Percentiles rank a stretch among this genome's conserved stretches.
These are phyloP conservation scores for Hemicordylus capensis DNA, from an alignment of 2,113 vertebrate species.

Conservation along the genomic window DNA sequence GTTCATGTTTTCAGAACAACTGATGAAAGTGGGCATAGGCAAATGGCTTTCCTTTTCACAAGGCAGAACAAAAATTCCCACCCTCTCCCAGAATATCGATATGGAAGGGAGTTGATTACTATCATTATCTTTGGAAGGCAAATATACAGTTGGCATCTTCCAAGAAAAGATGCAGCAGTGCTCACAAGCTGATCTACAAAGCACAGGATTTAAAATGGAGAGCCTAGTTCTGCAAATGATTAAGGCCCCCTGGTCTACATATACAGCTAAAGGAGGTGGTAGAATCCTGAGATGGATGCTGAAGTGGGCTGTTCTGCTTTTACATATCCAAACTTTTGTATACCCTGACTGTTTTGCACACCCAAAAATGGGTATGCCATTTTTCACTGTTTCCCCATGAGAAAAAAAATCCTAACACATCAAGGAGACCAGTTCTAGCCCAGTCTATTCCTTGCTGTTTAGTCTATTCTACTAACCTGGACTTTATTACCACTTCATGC, in stretches of 20 bases:
- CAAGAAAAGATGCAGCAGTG: not conserved
- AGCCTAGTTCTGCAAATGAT: not conserved
- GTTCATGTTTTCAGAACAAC: slow-evolving; percentile 16
- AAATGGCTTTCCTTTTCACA: not conserved
- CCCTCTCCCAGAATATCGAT: not conserved
- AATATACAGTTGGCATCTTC: not conserved
- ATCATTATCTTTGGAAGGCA: not conserved
- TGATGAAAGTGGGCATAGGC: slow-evolving; percentile 9
- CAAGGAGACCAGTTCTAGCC: not conserved
- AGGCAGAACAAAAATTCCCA: not conserved
- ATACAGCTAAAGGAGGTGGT: not conserved
- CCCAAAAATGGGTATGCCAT: too few species aligned
- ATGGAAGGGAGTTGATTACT: not conserved
- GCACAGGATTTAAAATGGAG: not conserved
- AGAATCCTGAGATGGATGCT: not conserved
- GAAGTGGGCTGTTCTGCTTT: too few species aligned
- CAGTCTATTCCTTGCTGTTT: not conserved
- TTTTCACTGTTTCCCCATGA: not conserved
- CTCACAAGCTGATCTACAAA: not conserved
- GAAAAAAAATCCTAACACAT: not conserved
- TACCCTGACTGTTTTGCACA: too few species aligned
- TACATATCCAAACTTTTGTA: too few species aligned
- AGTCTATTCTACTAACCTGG: too few species aligned
- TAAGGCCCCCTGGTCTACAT: not conserved
- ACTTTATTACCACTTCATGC: not conserved